These are phyloP conservation scores for Silurus lanzhouensis DNA, from an alignment of 2,797 vertebrate genomes.

Conservation along the genomic window DNA sequence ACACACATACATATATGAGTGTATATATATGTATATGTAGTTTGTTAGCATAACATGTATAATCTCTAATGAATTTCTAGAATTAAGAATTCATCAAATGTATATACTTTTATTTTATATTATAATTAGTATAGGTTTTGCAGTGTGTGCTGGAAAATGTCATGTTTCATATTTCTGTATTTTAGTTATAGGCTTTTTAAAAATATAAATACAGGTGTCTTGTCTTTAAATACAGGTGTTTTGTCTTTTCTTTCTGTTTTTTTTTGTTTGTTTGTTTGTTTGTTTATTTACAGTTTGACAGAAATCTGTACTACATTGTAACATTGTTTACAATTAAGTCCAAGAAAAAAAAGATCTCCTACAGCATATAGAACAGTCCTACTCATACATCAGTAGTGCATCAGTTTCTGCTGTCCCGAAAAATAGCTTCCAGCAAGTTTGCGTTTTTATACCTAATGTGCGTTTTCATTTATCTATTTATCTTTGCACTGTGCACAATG, in stretches of 20 bases:
- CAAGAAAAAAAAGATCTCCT: not conserved
- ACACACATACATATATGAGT: no score
- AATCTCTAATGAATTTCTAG: not conserved
- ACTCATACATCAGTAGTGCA: no score
- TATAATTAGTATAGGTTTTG: not conserved
- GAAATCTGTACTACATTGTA: not conserved
- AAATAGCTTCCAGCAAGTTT: not conserved
- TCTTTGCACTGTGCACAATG: not conserved
- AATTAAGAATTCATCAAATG: not conserved
- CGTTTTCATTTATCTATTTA: conserved; percentile 1
- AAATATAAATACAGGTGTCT: no score
- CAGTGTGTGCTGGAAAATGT: not conserved
- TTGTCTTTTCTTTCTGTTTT: not conserved
- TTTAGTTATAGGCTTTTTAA: not conserved
- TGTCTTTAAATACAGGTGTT: not conserved
- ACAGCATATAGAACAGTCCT: not conserved
- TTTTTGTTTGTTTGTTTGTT: not conserved
- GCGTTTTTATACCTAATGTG: not conserved
- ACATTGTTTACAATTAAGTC: not conserved
- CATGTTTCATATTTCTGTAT: not conserved
- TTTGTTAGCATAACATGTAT: not conserved
- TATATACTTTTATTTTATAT: no score
- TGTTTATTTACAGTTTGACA: not conserved
- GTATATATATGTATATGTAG: not conserved
- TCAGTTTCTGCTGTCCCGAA: not conserved